Evolutionary conservation across 2,797 vertebrate species (phyloP).

Genomic region (Sebastes kiyomatsui): DNA sequence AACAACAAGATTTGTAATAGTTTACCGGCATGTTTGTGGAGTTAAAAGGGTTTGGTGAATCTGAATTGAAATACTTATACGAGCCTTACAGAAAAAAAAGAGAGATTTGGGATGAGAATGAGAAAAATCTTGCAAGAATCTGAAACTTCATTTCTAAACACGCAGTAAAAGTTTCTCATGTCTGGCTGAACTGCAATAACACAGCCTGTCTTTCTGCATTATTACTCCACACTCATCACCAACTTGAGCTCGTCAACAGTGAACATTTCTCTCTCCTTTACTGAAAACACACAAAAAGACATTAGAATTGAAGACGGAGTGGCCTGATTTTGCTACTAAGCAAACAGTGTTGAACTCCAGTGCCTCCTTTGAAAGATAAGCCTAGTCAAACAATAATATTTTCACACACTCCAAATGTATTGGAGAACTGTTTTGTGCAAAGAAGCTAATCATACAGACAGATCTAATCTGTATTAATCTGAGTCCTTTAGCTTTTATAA

Average conservation of each 20-base stretch:
- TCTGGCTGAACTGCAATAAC: not conserved
- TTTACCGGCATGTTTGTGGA: not conserved
- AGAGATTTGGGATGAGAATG: not conserved
- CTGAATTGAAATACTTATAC: not conserved
- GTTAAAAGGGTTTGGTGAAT: not conserved
- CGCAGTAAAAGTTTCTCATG: not conserved
- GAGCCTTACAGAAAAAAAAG: not conserved
- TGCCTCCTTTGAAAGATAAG: constrained; percentile 29
- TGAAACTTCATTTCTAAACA: not conserved
- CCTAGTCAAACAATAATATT: constrained; percentile 43
- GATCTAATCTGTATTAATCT: constrained; percentile 5
- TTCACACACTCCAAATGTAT: constrained; percentile 10
- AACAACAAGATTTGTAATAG: not conserved
- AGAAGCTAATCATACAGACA: not conserved
- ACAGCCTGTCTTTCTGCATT: not conserved
- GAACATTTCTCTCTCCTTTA: not conserved
- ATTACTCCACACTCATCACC: not conserved
- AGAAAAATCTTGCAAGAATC: not conserved
- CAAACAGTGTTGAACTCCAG: constrained; percentile 2
- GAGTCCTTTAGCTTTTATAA: constrained; percentile 14
- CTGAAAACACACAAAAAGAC: not conserved
- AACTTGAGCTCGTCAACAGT: not conserved
- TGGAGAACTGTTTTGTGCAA: not conserved
- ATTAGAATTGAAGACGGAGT: not conserved
- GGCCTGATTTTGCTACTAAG: not conserved